Conservation (phyloP, 2,113 vertebrate genomes). For the Notechis scutatus region DNA sequence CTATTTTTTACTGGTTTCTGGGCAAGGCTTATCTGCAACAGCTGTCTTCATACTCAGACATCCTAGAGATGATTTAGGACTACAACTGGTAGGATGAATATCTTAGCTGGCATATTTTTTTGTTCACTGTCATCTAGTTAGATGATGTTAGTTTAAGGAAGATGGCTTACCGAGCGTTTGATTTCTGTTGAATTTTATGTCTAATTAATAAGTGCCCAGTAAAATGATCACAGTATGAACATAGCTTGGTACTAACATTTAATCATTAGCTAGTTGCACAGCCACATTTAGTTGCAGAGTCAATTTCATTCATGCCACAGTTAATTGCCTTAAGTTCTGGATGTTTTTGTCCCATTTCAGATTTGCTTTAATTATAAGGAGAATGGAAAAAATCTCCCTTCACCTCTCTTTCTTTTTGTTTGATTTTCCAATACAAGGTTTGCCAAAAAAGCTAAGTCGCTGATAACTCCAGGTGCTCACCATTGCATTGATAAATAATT, state of each 20-base stretch:
- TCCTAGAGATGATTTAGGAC: not conserved
- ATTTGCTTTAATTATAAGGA: not conserved
- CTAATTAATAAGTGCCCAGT: not conserved
- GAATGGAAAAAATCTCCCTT: not conserved
- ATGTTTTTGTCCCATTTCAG: not conserved
- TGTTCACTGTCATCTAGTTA: not conserved
- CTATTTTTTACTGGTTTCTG: conserved; percentile 4
- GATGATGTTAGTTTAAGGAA: not conserved
- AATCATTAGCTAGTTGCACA: not conserved
- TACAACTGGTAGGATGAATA: not conserved
- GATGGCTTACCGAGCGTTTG: not conserved
- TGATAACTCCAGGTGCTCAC: not conserved
- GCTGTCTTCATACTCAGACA: not conserved
- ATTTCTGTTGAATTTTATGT: not conserved
- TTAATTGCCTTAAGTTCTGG: not conserved
- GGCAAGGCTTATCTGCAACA: not conserved
- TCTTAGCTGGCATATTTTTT: not conserved
- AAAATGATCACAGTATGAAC: not conserved
- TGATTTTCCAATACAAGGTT: not conserved
- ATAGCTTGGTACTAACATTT: not conserved
- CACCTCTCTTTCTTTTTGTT: not conserved
- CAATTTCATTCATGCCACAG: not conserved
- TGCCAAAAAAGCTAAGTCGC: not conserved
- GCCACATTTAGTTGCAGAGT: not conserved
- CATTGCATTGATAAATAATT: not conserved